phyloP scores from a whole-genome alignment of 30 jellyfish, hydroid and myxozoan species.

The Chrysaora quinquecirrha region DNA sequence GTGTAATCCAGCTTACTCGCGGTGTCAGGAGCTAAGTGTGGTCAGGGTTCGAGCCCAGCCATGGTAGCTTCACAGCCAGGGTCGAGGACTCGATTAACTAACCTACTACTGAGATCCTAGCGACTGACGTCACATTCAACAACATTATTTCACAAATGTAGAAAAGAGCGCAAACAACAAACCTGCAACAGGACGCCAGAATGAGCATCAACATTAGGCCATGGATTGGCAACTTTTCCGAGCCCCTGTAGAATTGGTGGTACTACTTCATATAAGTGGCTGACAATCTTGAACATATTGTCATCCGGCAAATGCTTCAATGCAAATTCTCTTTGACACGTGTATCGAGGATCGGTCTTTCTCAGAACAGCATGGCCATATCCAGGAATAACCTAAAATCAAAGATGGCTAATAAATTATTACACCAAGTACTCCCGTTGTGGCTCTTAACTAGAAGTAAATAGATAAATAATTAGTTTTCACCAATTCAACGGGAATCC shows the following conservation, averaged over 20 bases:
- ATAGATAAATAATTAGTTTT: too few relatives aligned
- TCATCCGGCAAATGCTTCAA: conserved; percentile 89
- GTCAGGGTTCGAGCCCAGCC: too few relatives aligned
- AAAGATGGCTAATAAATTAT: neutral
- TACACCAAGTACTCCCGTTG: neutral
- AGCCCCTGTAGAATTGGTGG: conserved; percentile 89
- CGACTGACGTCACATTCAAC: too few relatives aligned
- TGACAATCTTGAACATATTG: conserved; percentile 89
- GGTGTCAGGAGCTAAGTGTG: too few relatives aligned
- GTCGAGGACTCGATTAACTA: too few relatives aligned
- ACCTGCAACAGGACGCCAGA: conserved; percentile 98
- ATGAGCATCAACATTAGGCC: conserved; percentile 99
- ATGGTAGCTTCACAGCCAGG: too few relatives aligned
- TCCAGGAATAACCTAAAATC: conserved; percentile 95
- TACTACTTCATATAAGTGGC: conserved; percentile 90
- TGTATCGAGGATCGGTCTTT: conserved; percentile 99
- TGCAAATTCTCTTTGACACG: conserved; percentile 98
- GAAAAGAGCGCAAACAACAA: too few relatives aligned
- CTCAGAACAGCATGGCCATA: conserved; percentile 99
- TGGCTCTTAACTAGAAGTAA: too few relatives aligned
- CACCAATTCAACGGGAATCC: too few relatives aligned
- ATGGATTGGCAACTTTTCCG: conserved; percentile 99
- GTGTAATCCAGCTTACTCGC: too few relatives aligned
- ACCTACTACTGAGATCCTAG: too few relatives aligned
- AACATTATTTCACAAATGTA: too few relatives aligned